phyloP scores from a whole-genome alignment of 2,888 invertebrate species.

The Drosophila vallismaia region DNA sequence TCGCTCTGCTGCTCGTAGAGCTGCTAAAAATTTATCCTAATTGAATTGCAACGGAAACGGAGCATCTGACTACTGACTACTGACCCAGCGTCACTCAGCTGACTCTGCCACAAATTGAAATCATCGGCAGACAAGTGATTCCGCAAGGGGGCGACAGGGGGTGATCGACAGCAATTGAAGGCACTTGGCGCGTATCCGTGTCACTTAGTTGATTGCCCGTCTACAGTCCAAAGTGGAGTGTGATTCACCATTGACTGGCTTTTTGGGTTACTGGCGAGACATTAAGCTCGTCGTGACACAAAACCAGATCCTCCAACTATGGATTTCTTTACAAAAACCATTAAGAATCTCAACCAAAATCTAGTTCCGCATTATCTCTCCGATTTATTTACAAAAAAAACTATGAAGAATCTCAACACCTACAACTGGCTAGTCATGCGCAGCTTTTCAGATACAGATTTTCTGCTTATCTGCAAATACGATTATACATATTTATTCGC shows the following conservation, averaged over 20 bases:
- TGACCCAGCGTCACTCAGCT: not conserved
- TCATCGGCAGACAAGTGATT: constrained; percentile 18
- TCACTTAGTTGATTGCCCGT: constrained; percentile 22
- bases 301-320: not conserved
- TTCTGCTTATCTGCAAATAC: not conserved
- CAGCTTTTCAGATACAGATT: not conserved
- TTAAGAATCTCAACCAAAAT: too few species aligned
- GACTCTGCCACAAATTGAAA: constrained; percentile 1
- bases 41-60: constrained; percentile 43
- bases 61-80: not conserved
- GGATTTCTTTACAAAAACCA: not conserved
- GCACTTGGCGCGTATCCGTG: constrained; percentile 39
- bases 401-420: not conserved
- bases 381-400: not conserved
- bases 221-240: constrained; percentile 8
- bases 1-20: not conserved
- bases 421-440: not conserved
- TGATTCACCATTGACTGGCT: constrained; percentile 30
- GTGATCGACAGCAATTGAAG: constrained; percentile 44
- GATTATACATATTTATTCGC: too few species aligned
- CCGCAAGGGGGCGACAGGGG: not conserved
- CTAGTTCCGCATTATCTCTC: too few species aligned
- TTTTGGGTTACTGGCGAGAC: constrained; percentile 33
- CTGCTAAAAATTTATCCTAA: constrained; percentile 43
- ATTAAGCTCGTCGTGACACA: too few species aligned